Evolutionary conservation across 2,113 vertebrate species (phyloP), one percentile per base, ranked within the genome.

Genomic region (Equus quagga): DNA sequence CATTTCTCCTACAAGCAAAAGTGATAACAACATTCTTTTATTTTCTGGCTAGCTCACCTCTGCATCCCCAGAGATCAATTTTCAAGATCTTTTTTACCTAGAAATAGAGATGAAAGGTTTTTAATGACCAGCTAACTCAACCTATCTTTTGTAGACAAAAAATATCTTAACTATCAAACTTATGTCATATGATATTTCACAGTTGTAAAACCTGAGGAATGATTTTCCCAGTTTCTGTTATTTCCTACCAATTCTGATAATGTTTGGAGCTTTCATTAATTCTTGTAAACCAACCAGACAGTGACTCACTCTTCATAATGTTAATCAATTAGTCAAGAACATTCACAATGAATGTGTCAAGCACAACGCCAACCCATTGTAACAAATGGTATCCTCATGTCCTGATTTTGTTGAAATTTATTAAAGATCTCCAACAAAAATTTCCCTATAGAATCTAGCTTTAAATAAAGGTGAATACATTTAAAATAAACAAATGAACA

Each of bases 21-120:
- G 64, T 83, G 56, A 88, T 75, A 70, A 36, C 92, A 93, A 80
- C 75, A 80, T 88, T 82, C 58, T 93, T 96, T 94, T 94, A 90
- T 90, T 92, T 94, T 96, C 51, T 11, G 51, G 56, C 26, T 91
- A 75, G 33, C 14, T 95, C n/a, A 93, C 49, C 60, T 83, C 17
- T 89, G 11, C 5, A 91, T 95, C 44, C 31, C 51, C 24, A 62
- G 54, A 54, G 65, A 95, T 89, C 64, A 97, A 65, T 81, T 95
- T 94, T 87, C 8, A 94, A 95, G 64, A 33, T 69, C 60, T 93
- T 73, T 73, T 84, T 44, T 18, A 82, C 33, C 36, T 90, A 73
- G 31, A 97, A 95, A 65, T 64, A 91, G 64, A 84, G 6, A 93
- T 56, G 17, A 88, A 87, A 93, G 14, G 3, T 69, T 75, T 96